Percentiles rank a stretch among this genome's conserved stretches.
Conservation (phyloP, 1,140 invertebrate genomes). For the Calliphora vicina region DNA sequence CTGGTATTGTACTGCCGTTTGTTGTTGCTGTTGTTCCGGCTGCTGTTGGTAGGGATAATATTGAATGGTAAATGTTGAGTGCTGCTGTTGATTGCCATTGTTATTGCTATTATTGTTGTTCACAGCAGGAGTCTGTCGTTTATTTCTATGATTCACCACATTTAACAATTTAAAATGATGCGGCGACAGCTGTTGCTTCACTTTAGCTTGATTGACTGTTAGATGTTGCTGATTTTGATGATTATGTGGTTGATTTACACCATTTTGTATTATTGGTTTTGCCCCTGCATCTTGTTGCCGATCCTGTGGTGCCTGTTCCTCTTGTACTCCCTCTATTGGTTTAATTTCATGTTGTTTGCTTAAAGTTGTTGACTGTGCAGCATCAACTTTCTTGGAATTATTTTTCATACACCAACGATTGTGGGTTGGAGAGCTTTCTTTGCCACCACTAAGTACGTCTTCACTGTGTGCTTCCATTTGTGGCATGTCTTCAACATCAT, state of each 20-base stretch:
- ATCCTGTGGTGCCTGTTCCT: not conserved
- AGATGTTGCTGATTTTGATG: not conserved
- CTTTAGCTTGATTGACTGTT: not conserved
- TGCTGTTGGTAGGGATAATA: not conserved
- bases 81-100: not conserved
- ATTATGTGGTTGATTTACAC: not conserved
- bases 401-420: not conserved
- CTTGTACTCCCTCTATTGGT: not conserved
- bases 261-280: not conserved
- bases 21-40: not conserved
- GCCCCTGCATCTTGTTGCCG: not conserved
- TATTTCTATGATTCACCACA: not conserved
- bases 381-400: not conserved
- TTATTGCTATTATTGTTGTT: not conserved
- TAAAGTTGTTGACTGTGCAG: not conserved
- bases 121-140: not conserved
- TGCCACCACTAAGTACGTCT: not conserved
- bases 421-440: not conserved
- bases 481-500: not conserved
- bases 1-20: not conserved
- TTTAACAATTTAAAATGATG: not conserved
- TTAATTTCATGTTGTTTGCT: not conserved
- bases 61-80: not conserved
- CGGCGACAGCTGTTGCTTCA: not conserved
- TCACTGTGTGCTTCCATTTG: not conserved